Evolutionary conservation across 2,113 vertebrate species (phyloP).

Genomic region (Campylomormyrus numenius): DNA sequence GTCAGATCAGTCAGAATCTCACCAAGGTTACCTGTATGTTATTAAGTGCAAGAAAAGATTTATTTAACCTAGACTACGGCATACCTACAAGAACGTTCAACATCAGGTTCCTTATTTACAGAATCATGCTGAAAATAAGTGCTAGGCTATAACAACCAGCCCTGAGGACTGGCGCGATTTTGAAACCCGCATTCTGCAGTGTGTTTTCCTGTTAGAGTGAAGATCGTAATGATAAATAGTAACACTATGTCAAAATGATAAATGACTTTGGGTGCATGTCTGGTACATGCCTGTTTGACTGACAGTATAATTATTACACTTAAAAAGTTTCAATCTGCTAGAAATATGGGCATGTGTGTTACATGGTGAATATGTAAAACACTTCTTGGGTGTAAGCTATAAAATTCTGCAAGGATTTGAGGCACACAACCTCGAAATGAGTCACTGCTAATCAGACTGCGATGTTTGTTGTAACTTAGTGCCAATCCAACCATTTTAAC

Average conservation of each 20-base stretch:
- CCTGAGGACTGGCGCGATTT: neutral
- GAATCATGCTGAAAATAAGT: neutral
- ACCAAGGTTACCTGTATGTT: neutral
- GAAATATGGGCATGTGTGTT: conserved; percentile 22
- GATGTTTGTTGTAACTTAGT: neutral
- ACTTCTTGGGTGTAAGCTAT: conserved; percentile 22
- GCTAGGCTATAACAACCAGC: neutral
- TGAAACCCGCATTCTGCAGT: neutral
- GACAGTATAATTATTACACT: conserved; percentile 23
- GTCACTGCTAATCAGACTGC: conserved; percentile 22
- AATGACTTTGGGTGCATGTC: conserved; percentile 8
- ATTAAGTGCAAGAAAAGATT: neutral
- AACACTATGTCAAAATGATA: neutral
- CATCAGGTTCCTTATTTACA: neutral
- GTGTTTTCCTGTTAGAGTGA: neutral
- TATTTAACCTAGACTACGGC: neutral
- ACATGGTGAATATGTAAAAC: conserved; percentile 24
- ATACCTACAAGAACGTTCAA: neutral
- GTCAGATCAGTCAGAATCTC: neutral
- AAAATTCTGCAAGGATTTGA: conserved; percentile 21
- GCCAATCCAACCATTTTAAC: neutral
- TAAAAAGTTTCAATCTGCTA: conserved; percentile 13
- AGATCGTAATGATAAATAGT: neutral
- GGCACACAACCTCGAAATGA: conserved; percentile 21
- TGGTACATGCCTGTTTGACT: conserved; percentile 17